Percentiles rank a stretch among this genome's conserved stretches.
Evolutionary conservation across 2,888 invertebrate species (phyloP).

Genomic region (Yponomeuta cagnagella): DNA sequence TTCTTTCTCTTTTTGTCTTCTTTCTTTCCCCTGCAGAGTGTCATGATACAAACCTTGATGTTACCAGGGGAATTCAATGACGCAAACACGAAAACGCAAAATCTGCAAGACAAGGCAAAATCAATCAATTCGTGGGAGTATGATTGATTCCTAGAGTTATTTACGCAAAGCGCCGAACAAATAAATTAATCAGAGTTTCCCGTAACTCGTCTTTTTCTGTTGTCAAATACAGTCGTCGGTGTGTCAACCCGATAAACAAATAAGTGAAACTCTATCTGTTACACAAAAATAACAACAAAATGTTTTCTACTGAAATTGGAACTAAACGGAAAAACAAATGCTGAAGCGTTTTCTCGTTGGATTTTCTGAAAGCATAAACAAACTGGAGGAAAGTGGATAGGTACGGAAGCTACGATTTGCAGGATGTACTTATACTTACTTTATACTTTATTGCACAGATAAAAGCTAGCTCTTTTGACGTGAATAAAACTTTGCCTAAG

Average conservation of each 20-base stretch:
- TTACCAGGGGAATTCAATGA: background rate
- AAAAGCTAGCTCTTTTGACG: too few relatives aligned
- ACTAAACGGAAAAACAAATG: background rate
- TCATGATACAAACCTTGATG: too few relatives aligned
- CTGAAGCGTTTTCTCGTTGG: background rate
- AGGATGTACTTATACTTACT: background rate
- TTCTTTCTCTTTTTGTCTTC: too few relatives aligned
- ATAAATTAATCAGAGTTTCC: background rate
- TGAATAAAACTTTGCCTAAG: too few relatives aligned
- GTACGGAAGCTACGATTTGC: background rate
- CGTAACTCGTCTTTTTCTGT: too few relatives aligned
- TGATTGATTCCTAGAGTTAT: background rate
- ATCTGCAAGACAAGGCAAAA: background rate
- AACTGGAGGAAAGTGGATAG: background rate
- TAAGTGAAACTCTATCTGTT: background rate
- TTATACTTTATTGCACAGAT: too few relatives aligned
- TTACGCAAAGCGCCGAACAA: background rate
- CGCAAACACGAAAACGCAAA: background rate
- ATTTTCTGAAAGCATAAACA: background rate
- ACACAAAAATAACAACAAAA: background rate
- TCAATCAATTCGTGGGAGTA: background rate
- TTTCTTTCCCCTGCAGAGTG: too few relatives aligned
- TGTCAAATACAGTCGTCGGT: background rate
- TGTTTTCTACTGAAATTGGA: background rate
- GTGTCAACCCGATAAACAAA: background rate